Evolutionary conservation across 1,140 invertebrate species (phyloP), one percentile per base, ranked within the genome.

Genomic region (Pomacea maculata): DNA sequence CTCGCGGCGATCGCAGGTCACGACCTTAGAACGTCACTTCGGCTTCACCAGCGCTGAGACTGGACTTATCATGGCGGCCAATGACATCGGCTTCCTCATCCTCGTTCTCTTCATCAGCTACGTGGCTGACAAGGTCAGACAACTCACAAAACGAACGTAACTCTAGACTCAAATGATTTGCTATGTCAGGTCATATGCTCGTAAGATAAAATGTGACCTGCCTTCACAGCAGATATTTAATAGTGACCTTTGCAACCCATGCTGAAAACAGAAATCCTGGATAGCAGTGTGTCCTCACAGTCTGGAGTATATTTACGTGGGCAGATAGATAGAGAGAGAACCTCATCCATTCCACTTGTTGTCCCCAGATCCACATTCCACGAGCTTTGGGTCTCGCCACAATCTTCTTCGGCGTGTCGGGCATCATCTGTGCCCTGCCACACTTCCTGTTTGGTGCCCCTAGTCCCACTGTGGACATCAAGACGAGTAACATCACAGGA

Each of bases 11-110:
- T 25, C 12, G 7, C 55, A 82, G 80, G 75, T 87, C 5, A 85
- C 86, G 17, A 83, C 86, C 1, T 64, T 87, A 8, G 86, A 86
- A 65, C 72, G 72, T 61, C 84, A 87, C n/a, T 87, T 85, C 80
- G 83, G 82, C 17, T 80, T 87, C 29, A 80, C 45, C 71, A 84
- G 83, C 45, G 76, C 76, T 17, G 76, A 85, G 76, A 83, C 83
- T 12, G 86, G 86, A 0, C 65, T 84, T 12, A 72, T 86, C 14
- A 74, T 86, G 80, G 82, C 82, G 8, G 80, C 82, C 25, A 86
- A 85, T 63, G 84, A 86, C 64, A 83, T 86, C 55, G 86, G 84
- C 1, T 85, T 76, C 19, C 80, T 81, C 11, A 70, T 78, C 10
- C 79, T 61, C 45, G 80, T 83, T n/a, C 75, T 86, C 6, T 76